Conservation (phyloP, 2,888 invertebrate genomes). For the Diarsia brunnea region DNA sequence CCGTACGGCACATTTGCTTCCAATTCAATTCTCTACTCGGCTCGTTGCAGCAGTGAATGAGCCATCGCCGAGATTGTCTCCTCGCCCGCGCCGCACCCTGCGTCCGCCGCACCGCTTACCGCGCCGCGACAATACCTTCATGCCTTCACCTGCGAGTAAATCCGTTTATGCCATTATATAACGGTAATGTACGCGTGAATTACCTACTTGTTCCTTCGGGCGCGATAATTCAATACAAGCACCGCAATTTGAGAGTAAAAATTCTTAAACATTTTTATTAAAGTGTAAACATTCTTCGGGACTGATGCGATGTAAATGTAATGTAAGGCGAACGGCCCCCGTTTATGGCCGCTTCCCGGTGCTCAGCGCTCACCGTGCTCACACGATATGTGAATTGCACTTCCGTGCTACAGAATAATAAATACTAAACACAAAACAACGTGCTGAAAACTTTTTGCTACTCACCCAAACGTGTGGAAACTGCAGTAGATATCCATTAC, state of each 20-base stretch:
- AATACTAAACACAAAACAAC: conserved; percentile 68
- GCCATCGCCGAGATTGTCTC: conserved; percentile 87
- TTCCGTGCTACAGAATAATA: conserved; percentile 71
- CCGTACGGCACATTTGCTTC: conserved; percentile 88
- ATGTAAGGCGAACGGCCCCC: conserved; percentile 37
- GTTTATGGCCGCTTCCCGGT: conserved; percentile 36
- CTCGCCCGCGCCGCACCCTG: conserved; percentile 69
- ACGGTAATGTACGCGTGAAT: conserved; percentile 71
- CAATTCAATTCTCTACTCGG: conserved; percentile 88
- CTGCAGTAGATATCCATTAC: conserved; percentile 59
- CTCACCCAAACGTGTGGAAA: conserved; percentile 67
- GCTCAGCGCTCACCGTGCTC: conserved; percentile 29
- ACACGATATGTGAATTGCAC: conserved; percentile 68
- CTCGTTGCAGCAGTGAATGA: conserved; percentile 88
- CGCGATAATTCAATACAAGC: conserved; percentile 65
- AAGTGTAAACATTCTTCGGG: conserved; percentile 47
- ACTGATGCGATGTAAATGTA: conserved; percentile 29
- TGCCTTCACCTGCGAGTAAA: conserved; percentile 72
- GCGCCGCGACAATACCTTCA: conserved; percentile 65
- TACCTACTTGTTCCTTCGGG: conserved; percentile 68
- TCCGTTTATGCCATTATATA: conserved; percentile 70
- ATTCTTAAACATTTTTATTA: conserved; percentile 50
- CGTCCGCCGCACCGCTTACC: conserved; percentile 50
- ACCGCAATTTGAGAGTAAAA: conserved; percentile 55
- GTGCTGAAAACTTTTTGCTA: conserved; percentile 70